Evolutionary conservation across 2,113 vertebrate genomes (phyloP).

Genomic region (Dromiciops gliroides): DNA sequence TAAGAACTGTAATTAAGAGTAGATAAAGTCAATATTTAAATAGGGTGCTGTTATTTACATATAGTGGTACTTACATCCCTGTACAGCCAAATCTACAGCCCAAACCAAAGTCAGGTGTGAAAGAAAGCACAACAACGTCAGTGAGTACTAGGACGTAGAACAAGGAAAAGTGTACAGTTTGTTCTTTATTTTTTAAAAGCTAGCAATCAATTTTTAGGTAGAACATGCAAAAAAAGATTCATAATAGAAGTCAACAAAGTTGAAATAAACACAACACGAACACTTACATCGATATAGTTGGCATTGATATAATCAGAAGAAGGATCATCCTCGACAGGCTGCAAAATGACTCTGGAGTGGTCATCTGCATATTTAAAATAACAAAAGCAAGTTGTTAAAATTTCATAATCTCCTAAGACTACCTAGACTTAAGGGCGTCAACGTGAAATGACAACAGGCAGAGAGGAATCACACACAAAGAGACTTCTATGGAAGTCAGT

Average conservation of each 20-base stretch:
- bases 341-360: constrained; percentile 99
- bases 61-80: constrained; percentile 99
- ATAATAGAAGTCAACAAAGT: constrained; percentile 86
- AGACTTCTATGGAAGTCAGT: not conserved
- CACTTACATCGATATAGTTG: constrained; percentile 99
- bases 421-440: not conserved
- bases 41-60: constrained; percentile 88
- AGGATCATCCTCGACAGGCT: constrained; percentile 98
- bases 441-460: not conserved
- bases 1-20: constrained; percentile 82
- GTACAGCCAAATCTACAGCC: constrained; percentile 99
- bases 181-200: constrained; percentile 88
- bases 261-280: constrained; percentile 82
- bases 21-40: constrained; percentile 84
- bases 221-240: constrained; percentile 87
- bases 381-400: constrained; percentile 59
- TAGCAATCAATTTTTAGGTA: constrained; percentile 87
- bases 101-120: constrained; percentile 99
- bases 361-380: constrained; percentile 89
- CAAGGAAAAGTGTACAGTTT: constrained; percentile 91
- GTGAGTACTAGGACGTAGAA: constrained; percentile 93
- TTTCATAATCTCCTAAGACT: constrained; percentile 50
- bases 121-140: constrained; percentile 98
- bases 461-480: not conserved
- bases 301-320: constrained; percentile 99